These are phyloP conservation scores for Pediacus dermestoides DNA, from an alignment of 2,888 invertebrate genomes.

Conservation along the genomic window DNA sequence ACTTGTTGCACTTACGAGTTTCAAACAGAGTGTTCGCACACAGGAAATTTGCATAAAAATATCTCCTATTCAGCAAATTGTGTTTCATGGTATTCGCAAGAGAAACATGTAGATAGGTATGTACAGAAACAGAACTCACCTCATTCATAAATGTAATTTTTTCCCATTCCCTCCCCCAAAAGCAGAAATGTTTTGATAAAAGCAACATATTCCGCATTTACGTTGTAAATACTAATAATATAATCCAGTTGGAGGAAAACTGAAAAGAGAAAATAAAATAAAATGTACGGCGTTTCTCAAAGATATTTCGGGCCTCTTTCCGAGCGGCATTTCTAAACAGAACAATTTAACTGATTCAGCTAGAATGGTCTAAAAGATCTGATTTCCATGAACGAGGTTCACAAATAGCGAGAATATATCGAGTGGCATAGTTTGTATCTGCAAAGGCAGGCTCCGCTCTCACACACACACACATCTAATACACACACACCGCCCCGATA, in stretches of 20 bases:
- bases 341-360: constrained; percentile 42
- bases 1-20: too few species aligned
- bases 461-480: constrained; percentile 8
- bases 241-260: constrained; percentile 13
- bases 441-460: constrained; percentile 25
- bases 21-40: too few species aligned
- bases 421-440: constrained; percentile 40
- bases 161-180: too few species aligned
- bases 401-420: constrained; percentile 39
- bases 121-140: too few species aligned
- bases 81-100: too few species aligned
- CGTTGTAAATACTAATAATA: constrained; percentile 13
- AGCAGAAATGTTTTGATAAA: too few species aligned
- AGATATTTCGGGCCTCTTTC: constrained; percentile 14
- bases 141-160: too few species aligned
- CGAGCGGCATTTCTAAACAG: constrained; percentile 30
- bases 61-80: too few species aligned
- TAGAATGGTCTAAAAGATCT: constrained; percentile 37
- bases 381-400: constrained; percentile 39
- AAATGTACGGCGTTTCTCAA: constrained; percentile 12
- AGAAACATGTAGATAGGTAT: too few species aligned
- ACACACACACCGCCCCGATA: constrained; percentile 26
- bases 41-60: too few species aligned
- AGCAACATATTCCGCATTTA: constrained; percentile 11
- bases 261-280: constrained; percentile 11